These are phyloP conservation scores for Apamea monoglypha DNA, from an alignment of 2,888 invertebrate species.

Conservation along the genomic window DNA sequence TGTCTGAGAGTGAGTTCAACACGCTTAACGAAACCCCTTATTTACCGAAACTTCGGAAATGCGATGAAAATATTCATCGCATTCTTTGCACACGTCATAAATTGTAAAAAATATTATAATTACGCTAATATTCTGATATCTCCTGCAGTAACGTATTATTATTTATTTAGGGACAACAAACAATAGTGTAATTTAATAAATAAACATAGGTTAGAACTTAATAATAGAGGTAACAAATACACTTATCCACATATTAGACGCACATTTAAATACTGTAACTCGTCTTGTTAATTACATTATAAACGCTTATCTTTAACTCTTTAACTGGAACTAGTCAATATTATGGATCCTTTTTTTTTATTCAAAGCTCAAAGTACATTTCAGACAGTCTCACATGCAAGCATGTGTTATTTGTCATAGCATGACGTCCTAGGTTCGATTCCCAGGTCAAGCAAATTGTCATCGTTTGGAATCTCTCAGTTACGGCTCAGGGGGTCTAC, in stretches of 20 bases:
- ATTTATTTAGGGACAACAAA: not conserved
- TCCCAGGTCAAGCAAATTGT: not conserved
- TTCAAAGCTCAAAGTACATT: not conserved
- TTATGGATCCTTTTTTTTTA: too few species aligned
- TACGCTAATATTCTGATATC: not conserved
- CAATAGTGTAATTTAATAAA: too few species aligned
- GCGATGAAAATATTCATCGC: not conserved
- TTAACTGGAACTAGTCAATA: not conserved
- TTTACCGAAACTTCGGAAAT: too few species aligned
- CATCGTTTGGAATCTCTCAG: not conserved
- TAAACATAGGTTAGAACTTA: too few species aligned
- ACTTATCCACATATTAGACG: not conserved
- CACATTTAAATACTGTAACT: constrained; percentile 10
- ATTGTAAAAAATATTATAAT: not conserved
- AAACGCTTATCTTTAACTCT: not conserved
- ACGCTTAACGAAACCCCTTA: not conserved
- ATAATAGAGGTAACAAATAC: too few species aligned
- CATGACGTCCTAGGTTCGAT: not conserved
- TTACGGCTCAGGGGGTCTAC: too few species aligned
- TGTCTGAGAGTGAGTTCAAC: not conserved
- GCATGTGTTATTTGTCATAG: not conserved
- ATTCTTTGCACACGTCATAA: too few species aligned
- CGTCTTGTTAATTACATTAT: constrained; percentile 17
- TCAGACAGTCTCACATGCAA: not conserved
- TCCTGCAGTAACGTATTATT: constrained; percentile 4